Evolutionary conservation across 2,888 invertebrate genomes (phyloP).

Genomic region (Lycia hirtaria): DNA sequence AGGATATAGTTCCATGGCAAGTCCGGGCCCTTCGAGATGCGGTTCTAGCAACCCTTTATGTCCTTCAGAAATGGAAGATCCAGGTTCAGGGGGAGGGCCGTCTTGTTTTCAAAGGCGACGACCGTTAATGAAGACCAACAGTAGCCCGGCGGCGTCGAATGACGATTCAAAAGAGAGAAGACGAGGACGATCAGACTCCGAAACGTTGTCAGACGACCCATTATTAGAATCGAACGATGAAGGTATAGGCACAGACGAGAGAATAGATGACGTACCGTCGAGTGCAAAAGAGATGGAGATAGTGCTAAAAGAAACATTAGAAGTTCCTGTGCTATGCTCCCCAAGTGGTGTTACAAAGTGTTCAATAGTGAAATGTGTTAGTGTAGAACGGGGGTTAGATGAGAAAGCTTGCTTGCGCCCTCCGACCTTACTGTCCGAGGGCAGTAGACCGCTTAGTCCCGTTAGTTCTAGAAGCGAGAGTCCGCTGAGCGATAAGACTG

Average conservation of each 20-base stretch:
- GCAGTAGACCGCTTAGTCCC: conserved; percentile 87
- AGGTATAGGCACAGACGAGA: conserved; percentile 91
- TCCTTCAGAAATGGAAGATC: conserved; percentile 91
- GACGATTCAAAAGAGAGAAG: conserved; percentile 80
- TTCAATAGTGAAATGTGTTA: conserved; percentile 84
- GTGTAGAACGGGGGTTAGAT: conserved; percentile 83
- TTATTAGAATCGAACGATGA: conserved; percentile 90
- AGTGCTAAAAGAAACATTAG: conserved; percentile 74
- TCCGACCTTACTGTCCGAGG: conserved; percentile 84
- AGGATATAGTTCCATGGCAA: conserved; percentile 94
- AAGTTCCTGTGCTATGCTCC: conserved; percentile 77
- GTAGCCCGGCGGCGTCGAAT: conserved; percentile 75
- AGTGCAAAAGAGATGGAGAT: conserved; percentile 87
- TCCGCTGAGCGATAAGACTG: conserved; percentile 90
- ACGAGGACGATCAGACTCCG: conserved; percentile 89
- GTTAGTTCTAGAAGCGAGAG: conserved; percentile 92
- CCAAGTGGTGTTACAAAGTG: conserved; percentile 81
- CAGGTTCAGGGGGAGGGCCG: conserved; percentile 85
- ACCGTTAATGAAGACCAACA: conserved; percentile 87
- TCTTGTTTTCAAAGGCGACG: conserved; percentile 86
- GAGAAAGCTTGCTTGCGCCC: conserved; percentile 74
- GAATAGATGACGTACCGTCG: conserved; percentile 89
- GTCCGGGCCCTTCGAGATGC: conserved; percentile 92
- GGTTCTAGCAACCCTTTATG: conserved; percentile 93
- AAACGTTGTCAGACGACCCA: conserved; percentile 90